A percentile compares a stretch with the other conserved stretches of the same genome.
phyloP scores from a whole-genome alignment of 2,113 vertebrate genomes.

The Hydrolagus affinis region DNA sequence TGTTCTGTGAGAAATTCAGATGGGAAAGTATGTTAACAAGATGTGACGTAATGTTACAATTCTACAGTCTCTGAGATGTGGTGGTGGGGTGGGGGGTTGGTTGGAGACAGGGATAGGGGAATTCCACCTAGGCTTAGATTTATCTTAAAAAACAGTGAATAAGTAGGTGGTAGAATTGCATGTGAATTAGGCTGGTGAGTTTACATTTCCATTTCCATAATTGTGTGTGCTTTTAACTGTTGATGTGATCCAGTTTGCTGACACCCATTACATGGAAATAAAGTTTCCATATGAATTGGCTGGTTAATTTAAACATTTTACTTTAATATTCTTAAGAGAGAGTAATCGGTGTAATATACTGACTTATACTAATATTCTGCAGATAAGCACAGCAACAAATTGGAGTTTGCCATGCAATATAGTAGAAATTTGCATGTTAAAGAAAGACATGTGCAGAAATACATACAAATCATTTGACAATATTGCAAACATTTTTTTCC shows the following conservation, averaged over 20 bases:
- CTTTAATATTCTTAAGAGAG: neutral
- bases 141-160: no score
- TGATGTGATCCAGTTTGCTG: neutral
- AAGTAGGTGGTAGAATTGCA: no score
- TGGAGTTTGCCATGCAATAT: neutral
- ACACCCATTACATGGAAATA: neutral
- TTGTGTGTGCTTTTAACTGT: neutral
- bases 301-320: neutral
- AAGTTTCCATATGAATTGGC: neutral
- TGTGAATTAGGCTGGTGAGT: no score
- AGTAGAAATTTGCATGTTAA: neutral
- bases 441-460: neutral
- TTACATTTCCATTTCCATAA: no score
- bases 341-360: neutral
- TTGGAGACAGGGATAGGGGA: no score
- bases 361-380: neutral
- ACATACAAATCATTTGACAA: neutral
- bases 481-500: neutral
- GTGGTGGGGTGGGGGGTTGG: no score
- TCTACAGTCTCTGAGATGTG: no score
- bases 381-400: neutral
- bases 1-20: no score
- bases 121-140: no score
- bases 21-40: no score
- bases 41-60: no score